Evolutionary conservation across 1,140 invertebrate species (phyloP).

Genomic region (Heterodera schachtii): DNA sequence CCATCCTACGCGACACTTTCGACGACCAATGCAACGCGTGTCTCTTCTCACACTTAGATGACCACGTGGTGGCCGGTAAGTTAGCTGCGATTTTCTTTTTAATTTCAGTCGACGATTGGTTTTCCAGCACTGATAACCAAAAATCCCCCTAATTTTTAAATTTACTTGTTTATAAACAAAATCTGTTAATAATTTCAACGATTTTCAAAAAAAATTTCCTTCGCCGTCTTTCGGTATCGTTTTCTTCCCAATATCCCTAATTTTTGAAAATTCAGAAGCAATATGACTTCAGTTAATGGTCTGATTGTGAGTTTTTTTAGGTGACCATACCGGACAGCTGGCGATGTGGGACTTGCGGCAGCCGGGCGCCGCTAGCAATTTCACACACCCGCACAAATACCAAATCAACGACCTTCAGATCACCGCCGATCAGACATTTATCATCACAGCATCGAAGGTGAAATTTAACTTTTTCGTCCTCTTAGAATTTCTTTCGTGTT

Average conservation of each 20-base stretch:
- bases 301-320: slow-evolving; percentile 26
- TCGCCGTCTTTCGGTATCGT: neutral
- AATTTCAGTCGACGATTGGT: neutral
- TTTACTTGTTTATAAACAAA: too few species aligned
- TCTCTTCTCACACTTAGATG: slow-evolving; percentile 58
- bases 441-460: slow-evolving; percentile 57
- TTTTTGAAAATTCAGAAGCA: too few species aligned
- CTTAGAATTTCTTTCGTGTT: too few species aligned
- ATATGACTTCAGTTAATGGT: too few species aligned
- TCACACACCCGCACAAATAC: slow-evolving; percentile 49
- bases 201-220: too few species aligned
- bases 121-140: too few species aligned
- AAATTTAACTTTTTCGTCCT: neutral
- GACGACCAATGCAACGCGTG: slow-evolving; percentile 33
- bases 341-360: slow-evolving; percentile 58
- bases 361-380: slow-evolving; percentile 47
- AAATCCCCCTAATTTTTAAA: too few species aligned
- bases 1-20: slow-evolving; percentile 33
- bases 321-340: slow-evolving; percentile 50
- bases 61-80: slow-evolving; percentile 54
- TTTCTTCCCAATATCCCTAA: neutral
- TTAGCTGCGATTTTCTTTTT: neutral
- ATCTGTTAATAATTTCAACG: too few species aligned
- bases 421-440: slow-evolving; percentile 56
- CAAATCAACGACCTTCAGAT: slow-evolving; percentile 60